A percentile compares a stretch with the other conserved stretches of the same genome.
Conservation (phyloP, 2,113 vertebrate genomes). For the Indicator maculatus region DNA sequence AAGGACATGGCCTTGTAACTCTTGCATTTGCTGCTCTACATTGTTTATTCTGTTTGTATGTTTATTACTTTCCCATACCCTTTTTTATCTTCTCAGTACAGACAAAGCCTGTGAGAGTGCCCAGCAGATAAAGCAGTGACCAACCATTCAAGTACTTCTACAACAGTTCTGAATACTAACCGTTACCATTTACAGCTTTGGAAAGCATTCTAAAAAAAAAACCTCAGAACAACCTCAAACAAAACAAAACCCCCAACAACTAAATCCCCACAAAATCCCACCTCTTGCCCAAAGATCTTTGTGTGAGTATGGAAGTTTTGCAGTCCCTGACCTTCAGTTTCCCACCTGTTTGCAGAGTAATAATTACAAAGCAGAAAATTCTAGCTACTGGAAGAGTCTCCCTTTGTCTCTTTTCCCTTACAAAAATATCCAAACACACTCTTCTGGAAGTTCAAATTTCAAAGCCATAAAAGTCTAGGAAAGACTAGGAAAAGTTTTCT, state of each 20-base stretch:
- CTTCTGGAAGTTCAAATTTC: background rate
- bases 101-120: background rate
- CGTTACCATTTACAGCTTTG: background rate
- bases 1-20: background rate
- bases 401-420: background rate
- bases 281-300: background rate
- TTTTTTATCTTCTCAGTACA: background rate
- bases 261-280: accelerated
- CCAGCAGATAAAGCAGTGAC: background rate
- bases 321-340: accelerated
- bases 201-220: background rate
- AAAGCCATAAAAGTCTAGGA: background rate
- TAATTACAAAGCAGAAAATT: background rate
- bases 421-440: background rate
- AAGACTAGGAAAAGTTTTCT: background rate
- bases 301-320: background rate
- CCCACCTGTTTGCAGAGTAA: background rate
- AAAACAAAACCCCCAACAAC: background rate
- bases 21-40: background rate
- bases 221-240: background rate
- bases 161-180: background rate
- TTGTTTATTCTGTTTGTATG: background rate
- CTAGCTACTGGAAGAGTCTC: background rate
- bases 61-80: background rate
- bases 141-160: background rate